These are phyloP conservation scores for Notodonta ziczac DNA, from an alignment of 2,888 invertebrate species.

Conservation along the genomic window DNA sequence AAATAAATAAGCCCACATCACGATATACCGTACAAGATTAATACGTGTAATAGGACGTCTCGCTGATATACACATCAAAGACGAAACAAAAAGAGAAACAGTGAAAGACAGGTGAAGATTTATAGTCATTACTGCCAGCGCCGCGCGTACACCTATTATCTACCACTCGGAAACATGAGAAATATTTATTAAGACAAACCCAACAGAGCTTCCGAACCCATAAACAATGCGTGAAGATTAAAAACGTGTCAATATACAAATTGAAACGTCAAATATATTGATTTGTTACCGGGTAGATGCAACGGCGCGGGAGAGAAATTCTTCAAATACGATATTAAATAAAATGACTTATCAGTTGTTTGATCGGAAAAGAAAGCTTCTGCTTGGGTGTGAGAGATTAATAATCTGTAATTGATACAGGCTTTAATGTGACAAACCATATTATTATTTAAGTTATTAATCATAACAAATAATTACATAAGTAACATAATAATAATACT, in stretches of 20 bases:
- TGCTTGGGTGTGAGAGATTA: constrained; percentile 27
- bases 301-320: constrained; percentile 53
- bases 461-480: not conserved
- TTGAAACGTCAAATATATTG: constrained; percentile 79
- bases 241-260: constrained; percentile 80
- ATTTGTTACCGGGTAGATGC: constrained; percentile 71
- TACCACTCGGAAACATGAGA: constrained; percentile 52
- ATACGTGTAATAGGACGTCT: constrained; percentile 65
- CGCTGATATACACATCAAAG: constrained; percentile 68
- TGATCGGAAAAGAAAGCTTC: constrained; percentile 40
- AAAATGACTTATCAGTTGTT: constrained; percentile 48
- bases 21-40: constrained; percentile 53
- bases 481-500: too few relatives aligned
- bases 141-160: constrained; percentile 48
- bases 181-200: constrained; percentile 71
- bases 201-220: constrained; percentile 71
- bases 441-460: not conserved
- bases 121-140: constrained; percentile 63
- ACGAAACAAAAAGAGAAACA: constrained; percentile 60
- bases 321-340: constrained; percentile 46
- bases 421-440: constrained; percentile 7
- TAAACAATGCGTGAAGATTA: constrained; percentile 77
- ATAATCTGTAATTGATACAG: constrained; percentile 25
- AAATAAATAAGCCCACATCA: constrained; percentile 23
- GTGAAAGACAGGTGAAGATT: constrained; percentile 68